phyloP scores from a whole-genome alignment of 1,140 invertebrate genomes.

The Babylonia areolata region DNA sequence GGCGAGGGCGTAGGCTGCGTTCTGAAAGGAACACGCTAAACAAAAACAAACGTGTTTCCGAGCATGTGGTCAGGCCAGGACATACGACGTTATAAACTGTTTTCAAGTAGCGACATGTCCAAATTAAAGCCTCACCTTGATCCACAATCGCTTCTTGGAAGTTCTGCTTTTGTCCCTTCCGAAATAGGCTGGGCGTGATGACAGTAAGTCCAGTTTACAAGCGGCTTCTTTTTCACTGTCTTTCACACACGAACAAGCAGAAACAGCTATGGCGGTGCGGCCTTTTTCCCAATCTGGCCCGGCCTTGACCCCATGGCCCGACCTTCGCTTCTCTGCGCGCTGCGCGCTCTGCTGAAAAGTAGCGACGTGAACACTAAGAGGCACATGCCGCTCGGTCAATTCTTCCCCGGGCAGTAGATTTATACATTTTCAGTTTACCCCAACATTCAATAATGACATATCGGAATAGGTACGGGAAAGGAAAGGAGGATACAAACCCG shows the following conservation, averaged over 20 bases:
- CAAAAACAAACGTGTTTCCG: too few relatives aligned
- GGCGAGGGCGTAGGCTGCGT: too few relatives aligned
- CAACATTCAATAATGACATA: not conserved
- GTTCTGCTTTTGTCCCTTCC: not conserved
- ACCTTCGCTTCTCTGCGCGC: not conserved
- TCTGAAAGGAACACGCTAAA: too few relatives aligned
- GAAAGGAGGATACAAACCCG: not conserved
- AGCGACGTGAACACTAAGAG: not conserved
- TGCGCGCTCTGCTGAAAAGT: not conserved
- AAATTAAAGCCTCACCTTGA: not conserved
- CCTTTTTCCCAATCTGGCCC: not conserved
- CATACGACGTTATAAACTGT: too few relatives aligned
- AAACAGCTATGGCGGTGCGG: conserved; percentile 6
- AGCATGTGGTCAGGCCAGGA: too few relatives aligned
- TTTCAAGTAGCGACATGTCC: too few relatives aligned
- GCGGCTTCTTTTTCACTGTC: not conserved
- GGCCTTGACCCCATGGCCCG: not conserved
- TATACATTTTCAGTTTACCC: not conserved
- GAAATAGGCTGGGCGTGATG: not conserved
- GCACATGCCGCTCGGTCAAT: not conserved
- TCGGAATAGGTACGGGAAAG: not conserved
- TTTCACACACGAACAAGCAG: not conserved
- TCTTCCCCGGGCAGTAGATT: not conserved
- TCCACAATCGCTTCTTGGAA: not conserved
- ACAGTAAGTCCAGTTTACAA: not conserved